Percentiles rank a stretch among this genome's conserved stretches.
phyloP scores from a whole-genome alignment of 2,888 invertebrate genomes.

The Pherbina coryleti region DNA sequence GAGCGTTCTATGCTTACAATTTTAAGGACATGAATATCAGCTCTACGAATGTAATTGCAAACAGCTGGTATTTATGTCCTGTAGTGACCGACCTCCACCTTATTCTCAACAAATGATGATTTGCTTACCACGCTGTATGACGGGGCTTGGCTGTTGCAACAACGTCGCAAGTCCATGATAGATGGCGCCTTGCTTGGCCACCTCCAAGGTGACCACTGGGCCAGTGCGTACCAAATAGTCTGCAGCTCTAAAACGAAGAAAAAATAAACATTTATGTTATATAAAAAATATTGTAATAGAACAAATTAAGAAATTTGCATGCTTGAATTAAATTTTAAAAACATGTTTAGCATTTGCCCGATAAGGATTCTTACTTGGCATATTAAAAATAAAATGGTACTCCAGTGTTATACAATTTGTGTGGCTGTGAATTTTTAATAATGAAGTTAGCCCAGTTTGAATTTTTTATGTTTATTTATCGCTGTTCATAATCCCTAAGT shows the following conservation, averaged over 20 bases:
- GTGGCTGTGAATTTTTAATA: no score
- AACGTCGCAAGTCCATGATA: conserved; percentile 95
- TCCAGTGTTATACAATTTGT: no score
- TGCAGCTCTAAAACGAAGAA: conserved; percentile 79
- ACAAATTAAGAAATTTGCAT: no score
- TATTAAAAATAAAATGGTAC: no score
- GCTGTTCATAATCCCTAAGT: no score
- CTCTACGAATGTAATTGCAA: not conserved
- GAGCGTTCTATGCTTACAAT: not conserved
- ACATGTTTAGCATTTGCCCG: no score
- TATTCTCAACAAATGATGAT: not conserved
- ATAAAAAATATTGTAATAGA: no score
- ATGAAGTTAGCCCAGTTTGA: no score
- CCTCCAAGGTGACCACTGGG: conserved; percentile 92
- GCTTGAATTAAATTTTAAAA: no score
- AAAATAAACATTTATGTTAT: not conserved
- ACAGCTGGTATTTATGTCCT: not conserved
- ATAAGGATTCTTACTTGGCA: no score
- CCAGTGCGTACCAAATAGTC: conserved; percentile 96
- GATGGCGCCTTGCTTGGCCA: conserved; percentile 97
- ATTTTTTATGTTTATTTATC: no score
- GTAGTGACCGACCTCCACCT: not conserved
- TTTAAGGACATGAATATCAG: not conserved
- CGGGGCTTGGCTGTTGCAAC: conserved; percentile 90
- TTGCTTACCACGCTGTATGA: conserved; percentile 79